Percentiles rank a stretch among this genome's conserved stretches.
phyloP scores from a whole-genome alignment of 2,888 invertebrate species.

The Abscondita cerata region DNA sequence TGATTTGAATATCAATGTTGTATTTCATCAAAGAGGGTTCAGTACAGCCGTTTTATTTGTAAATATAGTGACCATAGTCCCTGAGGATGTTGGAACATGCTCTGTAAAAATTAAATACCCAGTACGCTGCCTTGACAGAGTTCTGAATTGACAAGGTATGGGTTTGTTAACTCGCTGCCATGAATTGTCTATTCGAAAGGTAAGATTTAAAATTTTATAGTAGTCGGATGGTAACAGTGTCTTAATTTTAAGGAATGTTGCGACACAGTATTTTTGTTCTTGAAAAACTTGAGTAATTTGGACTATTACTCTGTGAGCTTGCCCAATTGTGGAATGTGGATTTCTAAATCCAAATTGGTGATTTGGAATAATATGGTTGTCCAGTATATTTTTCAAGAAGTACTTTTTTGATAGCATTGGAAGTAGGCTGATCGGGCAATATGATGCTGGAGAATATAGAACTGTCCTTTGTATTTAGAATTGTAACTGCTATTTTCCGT shows the following conservation, averaged over 20 bases:
- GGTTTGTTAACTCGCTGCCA: not conserved
- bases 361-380: too few relatives aligned
- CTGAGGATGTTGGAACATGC: not conserved
- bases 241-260: not conserved
- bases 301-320: not conserved
- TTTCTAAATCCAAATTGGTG: too few relatives aligned
- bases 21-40: conserved; percentile 20
- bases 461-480: too few relatives aligned
- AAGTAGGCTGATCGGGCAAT: too few relatives aligned
- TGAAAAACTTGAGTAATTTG: not conserved
- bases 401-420: too few relatives aligned
- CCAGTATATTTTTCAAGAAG: too few relatives aligned
- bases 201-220: not conserved
- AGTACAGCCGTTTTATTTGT: too few relatives aligned
- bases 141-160: conserved; percentile 5
- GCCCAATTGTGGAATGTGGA: too few relatives aligned
- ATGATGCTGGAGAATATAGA: too few relatives aligned
- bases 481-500: too few relatives aligned
- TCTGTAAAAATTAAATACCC: not conserved
- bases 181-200: not conserved
- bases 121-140: conserved; percentile 11
- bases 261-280: not conserved
- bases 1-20: conserved; percentile 20
- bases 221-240: too few relatives aligned
- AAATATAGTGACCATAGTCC: too few relatives aligned